phyloP scores from a whole-genome alignment of 2,113 vertebrate species.

The Engraulis encrasicolus region DNA sequence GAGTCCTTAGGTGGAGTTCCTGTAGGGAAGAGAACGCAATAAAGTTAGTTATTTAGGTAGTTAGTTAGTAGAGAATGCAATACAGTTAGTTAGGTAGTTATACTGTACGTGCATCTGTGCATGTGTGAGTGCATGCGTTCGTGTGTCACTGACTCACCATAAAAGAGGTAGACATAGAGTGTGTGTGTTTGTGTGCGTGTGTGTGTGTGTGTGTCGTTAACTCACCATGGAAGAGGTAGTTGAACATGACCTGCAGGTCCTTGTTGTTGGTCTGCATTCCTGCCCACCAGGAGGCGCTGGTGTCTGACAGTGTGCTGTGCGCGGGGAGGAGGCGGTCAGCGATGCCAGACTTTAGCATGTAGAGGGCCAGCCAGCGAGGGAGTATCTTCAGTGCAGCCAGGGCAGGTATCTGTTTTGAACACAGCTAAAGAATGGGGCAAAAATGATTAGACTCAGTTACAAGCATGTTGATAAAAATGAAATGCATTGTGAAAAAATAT shows the following conservation, averaged over 20 bases:
- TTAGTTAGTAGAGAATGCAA: too few relatives aligned
- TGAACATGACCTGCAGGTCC: slow-evolving; percentile 78
- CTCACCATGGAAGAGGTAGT: slow-evolving; percentile 73
- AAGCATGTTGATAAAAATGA: too few relatives aligned
- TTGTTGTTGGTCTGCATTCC: slow-evolving; percentile 74
- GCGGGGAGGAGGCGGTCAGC: slow-evolving; percentile 69
- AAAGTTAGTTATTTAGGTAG: too few relatives aligned
- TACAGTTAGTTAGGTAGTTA: too few relatives aligned
- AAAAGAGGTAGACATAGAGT: too few relatives aligned
- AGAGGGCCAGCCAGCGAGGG: slow-evolving; percentile 72
- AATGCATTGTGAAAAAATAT: too few relatives aligned
- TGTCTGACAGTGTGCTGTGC: slow-evolving; percentile 70
- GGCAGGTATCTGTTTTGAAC: slow-evolving; percentile 70
- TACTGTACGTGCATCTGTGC: too few relatives aligned
- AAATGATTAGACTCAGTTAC: too few relatives aligned
- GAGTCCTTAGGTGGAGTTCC: slow-evolving; percentile 82
- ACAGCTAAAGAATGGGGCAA: slow-evolving; percentile 61
- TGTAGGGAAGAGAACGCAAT: slow-evolving; percentile 50
- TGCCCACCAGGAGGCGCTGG: slow-evolving; percentile 68
- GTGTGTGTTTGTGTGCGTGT: too few relatives aligned
- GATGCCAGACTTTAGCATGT: slow-evolving; percentile 76
- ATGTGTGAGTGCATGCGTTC: too few relatives aligned
- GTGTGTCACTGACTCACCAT: too few relatives aligned
- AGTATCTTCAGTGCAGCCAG: slow-evolving; percentile 80
- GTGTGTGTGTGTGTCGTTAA: too few relatives aligned